Base-by-base conservation (phyloP, 2,113 vertebrate species). In the Pelusios castaneus region DNA sequence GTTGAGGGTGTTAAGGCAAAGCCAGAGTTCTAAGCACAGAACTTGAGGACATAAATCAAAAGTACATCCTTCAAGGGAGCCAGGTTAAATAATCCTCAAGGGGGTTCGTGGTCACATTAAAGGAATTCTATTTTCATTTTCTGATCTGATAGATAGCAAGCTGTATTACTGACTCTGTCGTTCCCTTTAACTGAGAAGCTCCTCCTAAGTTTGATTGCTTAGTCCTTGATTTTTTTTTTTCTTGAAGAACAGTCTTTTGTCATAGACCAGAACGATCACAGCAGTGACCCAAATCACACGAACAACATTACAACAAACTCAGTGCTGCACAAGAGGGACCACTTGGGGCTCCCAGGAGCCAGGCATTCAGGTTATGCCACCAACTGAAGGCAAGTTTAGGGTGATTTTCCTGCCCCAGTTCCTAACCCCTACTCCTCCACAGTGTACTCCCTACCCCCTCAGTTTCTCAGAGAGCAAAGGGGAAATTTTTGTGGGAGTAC, bases 101-200 rank as follows among this genome's bases (percentile, higher is more conserved):
- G 89, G 95, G 49, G 19, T 83, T 96, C 87, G 54, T 55, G 22
- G 24, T 41, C 88, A 89, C 80, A 87, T 79, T 49, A 90, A 80
- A 87, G 82, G 49, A 94, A 90, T 89, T 90, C 58, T 47, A 80
- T 79, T n/a, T 38, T 58, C 90, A 38, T 83, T 47, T 77, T 91
- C 82, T 27, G 24, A 63, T 34, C 81, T 5, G 87, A 79, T 13
- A 89, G 77, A 38, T 22, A 77, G 54, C 6, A 9, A 54, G 78
- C 29, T 76, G 1, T 0, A 1, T 63, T 58, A 77, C 22, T 14
- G 55, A 56, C 78, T 22, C 86, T 88, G 55, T 89, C 70, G 21
- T 34, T 84, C 31, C 63, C 78, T n/a, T 91, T n/a, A 31, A 70
- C n/a, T 56, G 84, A 79, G 51, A 85, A 79, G 1, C n/a, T 82